Evolutionary conservation across 2,888 invertebrate genomes (phyloP).

Genomic region (Brachyopa scutellaris): DNA sequence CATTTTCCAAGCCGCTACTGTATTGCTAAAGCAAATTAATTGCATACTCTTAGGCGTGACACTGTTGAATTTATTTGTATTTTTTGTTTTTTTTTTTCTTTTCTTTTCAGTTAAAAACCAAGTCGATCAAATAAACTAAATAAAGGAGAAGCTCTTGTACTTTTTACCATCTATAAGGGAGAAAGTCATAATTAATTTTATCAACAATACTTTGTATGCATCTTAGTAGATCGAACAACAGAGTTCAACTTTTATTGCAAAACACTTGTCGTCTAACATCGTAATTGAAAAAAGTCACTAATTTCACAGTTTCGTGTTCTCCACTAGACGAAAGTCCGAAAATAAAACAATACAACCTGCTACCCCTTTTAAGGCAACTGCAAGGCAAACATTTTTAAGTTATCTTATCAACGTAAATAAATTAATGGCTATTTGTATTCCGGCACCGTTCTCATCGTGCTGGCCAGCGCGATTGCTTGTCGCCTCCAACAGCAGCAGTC

Average conservation of each 20-base stretch:
- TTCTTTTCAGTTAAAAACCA: background rate
- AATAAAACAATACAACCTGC: constrained; percentile 9
- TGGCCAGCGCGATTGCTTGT: constrained; percentile 31
- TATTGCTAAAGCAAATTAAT: background rate
- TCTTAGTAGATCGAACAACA: no score
- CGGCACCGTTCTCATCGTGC: constrained; percentile 17
- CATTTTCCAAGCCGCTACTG: background rate
- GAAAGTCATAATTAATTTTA: no score
- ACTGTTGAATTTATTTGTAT: background rate
- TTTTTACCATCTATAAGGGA: no score
- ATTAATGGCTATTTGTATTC: constrained; percentile 55
- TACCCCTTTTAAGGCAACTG: constrained; percentile 22
- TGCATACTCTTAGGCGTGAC: constrained; percentile 10
- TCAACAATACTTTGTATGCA: no score
- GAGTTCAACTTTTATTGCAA: no score
- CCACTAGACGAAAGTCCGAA: background rate
- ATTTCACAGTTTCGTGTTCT: background rate
- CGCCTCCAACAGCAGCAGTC: constrained; percentile 34
- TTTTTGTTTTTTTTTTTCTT: background rate
- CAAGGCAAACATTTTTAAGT: constrained; percentile 9
- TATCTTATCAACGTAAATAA: constrained; percentile 17
- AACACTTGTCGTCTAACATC: no score
- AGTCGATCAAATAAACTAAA: no score
- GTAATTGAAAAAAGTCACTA: background rate
- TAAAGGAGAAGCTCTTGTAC: no score